phyloP scores from a whole-genome alignment of 2,797 vertebrate species.

The Coregonus suidteri region DNA sequence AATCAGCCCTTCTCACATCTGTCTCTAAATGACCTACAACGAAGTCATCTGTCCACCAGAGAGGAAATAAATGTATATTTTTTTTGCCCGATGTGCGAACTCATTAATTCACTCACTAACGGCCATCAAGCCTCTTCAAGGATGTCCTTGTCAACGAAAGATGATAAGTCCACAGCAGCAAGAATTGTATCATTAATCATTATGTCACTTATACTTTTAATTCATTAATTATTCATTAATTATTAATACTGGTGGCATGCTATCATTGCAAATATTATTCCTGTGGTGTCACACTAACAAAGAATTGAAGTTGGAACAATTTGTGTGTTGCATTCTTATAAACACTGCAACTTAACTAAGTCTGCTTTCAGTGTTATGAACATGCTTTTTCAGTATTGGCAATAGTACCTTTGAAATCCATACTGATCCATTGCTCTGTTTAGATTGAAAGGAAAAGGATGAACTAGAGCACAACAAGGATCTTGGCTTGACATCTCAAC shows the following conservation, averaged over 20 bases:
- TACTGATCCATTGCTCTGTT: too few species aligned
- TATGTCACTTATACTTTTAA: not conserved
- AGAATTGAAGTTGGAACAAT: not conserved
- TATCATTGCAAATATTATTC: not conserved
- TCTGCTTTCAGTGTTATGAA: not conserved
- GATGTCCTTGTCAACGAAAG: slow-evolving; percentile 10
- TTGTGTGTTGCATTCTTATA: not conserved
- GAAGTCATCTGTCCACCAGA: slow-evolving; percentile 22
- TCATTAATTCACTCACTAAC: slow-evolving; percentile 6
- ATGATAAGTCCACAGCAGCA: not conserved
- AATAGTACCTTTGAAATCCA: too few species aligned
- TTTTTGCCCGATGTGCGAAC: not conserved
- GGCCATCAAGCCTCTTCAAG: not conserved
- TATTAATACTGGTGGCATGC: not conserved
- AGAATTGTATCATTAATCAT: not conserved
- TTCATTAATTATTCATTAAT: not conserved
- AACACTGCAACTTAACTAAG: not conserved
- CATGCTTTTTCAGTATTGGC: too few species aligned
- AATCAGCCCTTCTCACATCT: slow-evolving; percentile 35
- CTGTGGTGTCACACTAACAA: not conserved
- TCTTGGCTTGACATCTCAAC: too few species aligned
- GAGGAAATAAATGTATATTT: slow-evolving; percentile 12
- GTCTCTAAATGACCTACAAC: slow-evolving; percentile 28
- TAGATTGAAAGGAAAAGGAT: too few species aligned
- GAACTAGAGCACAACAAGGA: too few species aligned